These are phyloP conservation scores for Caenorhabditis briggsae DNA, from an alignment of 1,140 invertebrate genomes.

Conservation along the genomic window DNA sequence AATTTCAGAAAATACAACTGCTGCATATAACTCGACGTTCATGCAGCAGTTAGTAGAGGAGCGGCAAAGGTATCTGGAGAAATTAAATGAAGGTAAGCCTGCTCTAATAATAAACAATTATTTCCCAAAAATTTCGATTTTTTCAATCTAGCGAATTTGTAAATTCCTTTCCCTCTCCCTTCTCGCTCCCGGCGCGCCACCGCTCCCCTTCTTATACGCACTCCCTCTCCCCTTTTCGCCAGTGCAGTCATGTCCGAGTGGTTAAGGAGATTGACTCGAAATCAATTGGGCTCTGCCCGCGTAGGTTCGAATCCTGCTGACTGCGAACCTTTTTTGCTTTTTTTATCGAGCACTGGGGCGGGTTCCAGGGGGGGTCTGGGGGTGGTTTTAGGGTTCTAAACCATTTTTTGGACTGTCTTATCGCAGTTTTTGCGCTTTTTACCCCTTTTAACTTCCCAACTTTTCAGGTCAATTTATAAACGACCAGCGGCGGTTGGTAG, in stretches of 20 bases:
- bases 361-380: too few relatives aligned
- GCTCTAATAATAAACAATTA: neutral
- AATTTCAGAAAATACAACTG: conserved; percentile 27
- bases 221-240: neutral
- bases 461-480: conserved; percentile 49
- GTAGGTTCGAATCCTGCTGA: conserved; percentile 69
- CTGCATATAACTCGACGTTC: conserved; percentile 22
- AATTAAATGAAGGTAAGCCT: conserved; percentile 9
- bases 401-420: too few relatives aligned
- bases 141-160: neutral
- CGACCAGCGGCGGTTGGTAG: conserved; percentile 68
- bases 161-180: neutral
- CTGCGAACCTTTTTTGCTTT: conserved; percentile 63
- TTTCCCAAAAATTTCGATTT: neutral
- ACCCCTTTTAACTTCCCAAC: neutral
- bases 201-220: neutral
- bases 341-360: neutral
- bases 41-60: conserved; percentile 17
- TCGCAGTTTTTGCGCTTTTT: too few relatives aligned
- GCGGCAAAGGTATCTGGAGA: neutral
- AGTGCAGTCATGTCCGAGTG: conserved; percentile 64
- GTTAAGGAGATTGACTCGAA: conserved; percentile 66
- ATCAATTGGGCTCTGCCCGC: conserved; percentile 70
- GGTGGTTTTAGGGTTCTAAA: too few relatives aligned
- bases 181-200: neutral